phyloP scores from a whole-genome alignment of 2,888 invertebrate species.

The Polydesmus complanatus region DNA sequence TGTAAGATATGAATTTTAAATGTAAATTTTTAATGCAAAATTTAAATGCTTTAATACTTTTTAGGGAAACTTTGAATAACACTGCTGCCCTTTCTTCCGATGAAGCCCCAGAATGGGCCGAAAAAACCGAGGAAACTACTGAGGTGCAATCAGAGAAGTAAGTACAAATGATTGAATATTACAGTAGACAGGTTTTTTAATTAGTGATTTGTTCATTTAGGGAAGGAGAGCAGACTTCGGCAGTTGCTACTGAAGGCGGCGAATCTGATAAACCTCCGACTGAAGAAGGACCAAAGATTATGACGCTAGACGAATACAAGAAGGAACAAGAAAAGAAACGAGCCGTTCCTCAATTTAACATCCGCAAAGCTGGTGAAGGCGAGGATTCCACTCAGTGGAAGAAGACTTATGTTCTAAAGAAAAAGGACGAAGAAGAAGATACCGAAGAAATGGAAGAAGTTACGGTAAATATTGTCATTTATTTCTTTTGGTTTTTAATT shows the following conservation, averaged over 20 bases:
- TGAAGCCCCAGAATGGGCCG: constrained; percentile 21
- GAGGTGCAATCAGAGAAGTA: constrained; percentile 13
- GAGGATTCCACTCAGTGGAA: constrained; percentile 77
- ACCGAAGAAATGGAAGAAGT: neutral
- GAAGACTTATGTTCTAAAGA: constrained; percentile 36
- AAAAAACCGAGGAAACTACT: constrained; percentile 23
- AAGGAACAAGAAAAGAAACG: constrained; percentile 59
- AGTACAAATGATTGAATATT: constrained; percentile 18
- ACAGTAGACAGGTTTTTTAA: too few species aligned
- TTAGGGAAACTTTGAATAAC: constrained; percentile 20
- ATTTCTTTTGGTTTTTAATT: neutral
- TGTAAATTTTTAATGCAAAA: neutral
- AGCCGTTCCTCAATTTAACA: constrained; percentile 72
- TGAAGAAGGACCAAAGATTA: constrained; percentile 67
- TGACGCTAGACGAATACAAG: constrained; percentile 91
- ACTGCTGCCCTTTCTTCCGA: constrained; percentile 10
- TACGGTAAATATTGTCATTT: neutral
- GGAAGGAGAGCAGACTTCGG: constrained; percentile 16
- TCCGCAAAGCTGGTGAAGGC: constrained; percentile 88
- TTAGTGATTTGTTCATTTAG: neutral
- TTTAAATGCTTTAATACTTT: neutral
- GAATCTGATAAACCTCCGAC: constrained; percentile 29
- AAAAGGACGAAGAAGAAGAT: constrained; percentile 51
- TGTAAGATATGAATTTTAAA: constrained; percentile 50
- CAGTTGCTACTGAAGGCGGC: constrained; percentile 8